Base-by-base conservation (phyloP, 2,113 vertebrate species). In the Carassius carassius region DNA sequence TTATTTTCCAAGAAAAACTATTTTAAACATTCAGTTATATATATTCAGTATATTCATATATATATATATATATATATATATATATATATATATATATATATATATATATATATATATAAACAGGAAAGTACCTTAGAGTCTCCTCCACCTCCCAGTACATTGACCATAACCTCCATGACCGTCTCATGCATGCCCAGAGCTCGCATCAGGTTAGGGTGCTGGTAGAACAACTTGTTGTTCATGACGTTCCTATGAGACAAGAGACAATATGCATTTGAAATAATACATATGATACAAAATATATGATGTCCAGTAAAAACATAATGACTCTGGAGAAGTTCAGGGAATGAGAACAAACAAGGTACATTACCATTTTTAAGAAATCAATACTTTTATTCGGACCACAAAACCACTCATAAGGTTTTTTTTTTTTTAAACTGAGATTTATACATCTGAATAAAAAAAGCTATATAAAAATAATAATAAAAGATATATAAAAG, bases 101-200 rank as follows among this genome's bases (percentile, higher is more conserved):
- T 29, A 29, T 44, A 44, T 2, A 29, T n/a, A 2, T 29, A 29
- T 29, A 41, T 41, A 47, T 1, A 47, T 4, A 44, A 37, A 67
- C 5, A 60, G 13, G 14, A 2, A 13, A 19, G 90, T 90, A 97
- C 97, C 96, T 98, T 97, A 0, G 97, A 96, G 84, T 98, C 97
- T 3, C 96, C 97, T 0, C 97, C 97, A 51, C 97, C 97, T 11
- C 97, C 97, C 3, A 98, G 91, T 73, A 98, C 97, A 0, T 98
- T 98, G 89, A 98, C 97, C 97, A 98, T 98, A 58, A 98, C 97
- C 87, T 98, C 96, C 97, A 98, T 98, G 82, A 98, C 97, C 0
- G 97, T 98, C 90, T 98, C 97, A 0, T 98, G 97, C 97, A 98
- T 98, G 2, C 97, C 96, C 23, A 98, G 93, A 0, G 96, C 97